A percentile compares a stretch with the other conserved stretches of the same genome.
phyloP scores from a whole-genome alignment of 2,888 invertebrate genomes.

The Mimas tiliae region DNA sequence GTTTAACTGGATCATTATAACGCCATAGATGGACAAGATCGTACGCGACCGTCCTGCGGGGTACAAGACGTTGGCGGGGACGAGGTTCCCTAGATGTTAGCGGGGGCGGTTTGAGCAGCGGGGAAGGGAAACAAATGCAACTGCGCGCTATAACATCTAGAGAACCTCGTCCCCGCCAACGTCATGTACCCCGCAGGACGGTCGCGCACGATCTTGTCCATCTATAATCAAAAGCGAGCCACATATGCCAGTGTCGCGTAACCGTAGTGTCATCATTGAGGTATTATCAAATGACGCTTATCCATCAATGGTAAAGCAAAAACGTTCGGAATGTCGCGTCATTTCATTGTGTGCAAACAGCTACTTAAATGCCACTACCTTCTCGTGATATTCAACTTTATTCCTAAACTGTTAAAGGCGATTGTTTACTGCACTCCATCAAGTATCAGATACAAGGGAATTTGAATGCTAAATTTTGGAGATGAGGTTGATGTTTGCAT shows the following conservation, averaged over 20 bases:
- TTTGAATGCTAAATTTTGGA: not conserved
- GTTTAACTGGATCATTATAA: no score
- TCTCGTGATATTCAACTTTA: slow-evolving; percentile 45
- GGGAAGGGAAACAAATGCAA: no score
- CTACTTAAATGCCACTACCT: slow-evolving; percentile 49
- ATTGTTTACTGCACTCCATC: not conserved
- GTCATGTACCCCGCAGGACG: no score
- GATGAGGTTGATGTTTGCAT: slow-evolving; percentile 31
- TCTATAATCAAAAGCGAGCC: not conserved
- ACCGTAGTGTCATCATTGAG: slow-evolving; percentile 52
- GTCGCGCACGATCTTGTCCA: no score
- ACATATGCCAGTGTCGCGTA: slow-evolving; percentile 18
- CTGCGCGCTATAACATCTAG: no score
- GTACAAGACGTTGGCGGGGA: no score
- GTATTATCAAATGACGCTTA: slow-evolving; percentile 61
- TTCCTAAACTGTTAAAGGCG: not conserved
- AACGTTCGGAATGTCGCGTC: slow-evolving; percentile 57
- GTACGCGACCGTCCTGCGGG: no score
- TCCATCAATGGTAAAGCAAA: slow-evolving; percentile 63
- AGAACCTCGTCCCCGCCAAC: no score
- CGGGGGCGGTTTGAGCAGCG: no score
- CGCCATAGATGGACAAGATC: no score
- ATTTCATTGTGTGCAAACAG: slow-evolving; percentile 73
- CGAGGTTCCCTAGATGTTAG: no score
- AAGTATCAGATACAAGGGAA: not conserved